Conservation (phyloP, 2,888 invertebrate species). For the Poecilus cupreus region DNA sequence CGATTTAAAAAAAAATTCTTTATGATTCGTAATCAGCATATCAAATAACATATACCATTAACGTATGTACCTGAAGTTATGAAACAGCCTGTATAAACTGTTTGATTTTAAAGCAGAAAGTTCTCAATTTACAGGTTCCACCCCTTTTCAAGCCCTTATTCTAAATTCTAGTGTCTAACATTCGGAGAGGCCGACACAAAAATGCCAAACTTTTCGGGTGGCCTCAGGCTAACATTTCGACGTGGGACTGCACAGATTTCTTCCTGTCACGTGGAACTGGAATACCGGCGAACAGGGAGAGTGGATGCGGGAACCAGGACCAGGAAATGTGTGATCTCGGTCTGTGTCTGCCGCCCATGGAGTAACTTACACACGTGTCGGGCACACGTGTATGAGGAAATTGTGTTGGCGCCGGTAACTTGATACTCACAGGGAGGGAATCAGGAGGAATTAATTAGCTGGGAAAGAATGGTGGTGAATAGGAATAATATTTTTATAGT, state of each 20-base stretch:
- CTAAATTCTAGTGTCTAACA: background rate
- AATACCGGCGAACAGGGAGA: background rate
- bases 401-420: background rate
- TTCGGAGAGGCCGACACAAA: background rate
- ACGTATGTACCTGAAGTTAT: too few relatives aligned
- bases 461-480: too few relatives aligned
- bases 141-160: background rate
- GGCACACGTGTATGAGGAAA: background rate
- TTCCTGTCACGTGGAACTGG: background rate
- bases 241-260: background rate
- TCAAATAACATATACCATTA: too few relatives aligned
- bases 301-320: background rate
- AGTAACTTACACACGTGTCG: background rate
- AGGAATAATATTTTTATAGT: too few relatives aligned
- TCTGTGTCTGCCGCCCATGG: too few relatives aligned
- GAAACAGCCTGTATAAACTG: too few relatives aligned
- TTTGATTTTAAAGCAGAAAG: background rate
- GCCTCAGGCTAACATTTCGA: background rate
- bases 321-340: background rate
- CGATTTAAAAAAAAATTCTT: too few relatives aligned
- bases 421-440: background rate
- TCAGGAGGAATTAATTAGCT: background rate
- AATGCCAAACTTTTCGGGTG: background rate
- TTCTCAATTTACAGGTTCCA: too few relatives aligned
- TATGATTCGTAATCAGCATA: too few relatives aligned